Evolutionary conservation across 2,113 vertebrate species (phyloP).

Genomic region (Agelaius phoeniceus): DNA sequence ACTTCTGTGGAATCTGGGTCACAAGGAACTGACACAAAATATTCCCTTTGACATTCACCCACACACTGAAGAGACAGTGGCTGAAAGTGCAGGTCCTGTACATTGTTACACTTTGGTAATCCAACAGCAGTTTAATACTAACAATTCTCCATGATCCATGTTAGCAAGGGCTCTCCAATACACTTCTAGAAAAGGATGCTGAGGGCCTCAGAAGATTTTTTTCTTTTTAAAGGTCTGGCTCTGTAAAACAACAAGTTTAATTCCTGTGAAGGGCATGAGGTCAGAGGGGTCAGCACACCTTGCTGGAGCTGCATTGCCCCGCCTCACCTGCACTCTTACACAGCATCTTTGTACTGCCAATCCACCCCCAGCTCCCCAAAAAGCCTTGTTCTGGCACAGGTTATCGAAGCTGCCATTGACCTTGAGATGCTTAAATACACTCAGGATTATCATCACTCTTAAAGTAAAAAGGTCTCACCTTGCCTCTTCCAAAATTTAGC

Average conservation of each 20-base stretch:
- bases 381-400: background rate
- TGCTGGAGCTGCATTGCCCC: accelerated
- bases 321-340: background rate
- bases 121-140: background rate
- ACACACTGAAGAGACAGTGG: background rate
- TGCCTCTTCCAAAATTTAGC: background rate
- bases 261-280: background rate
- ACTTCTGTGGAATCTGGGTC: conserved; percentile 48
- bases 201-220: background rate
- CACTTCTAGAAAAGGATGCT: background rate
- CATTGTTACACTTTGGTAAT: conserved; percentile 1
- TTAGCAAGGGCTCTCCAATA: background rate
- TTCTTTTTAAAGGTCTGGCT: background rate
- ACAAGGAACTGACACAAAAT: conserved; percentile 46
- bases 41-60: conserved; percentile 43
- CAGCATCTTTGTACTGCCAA: background rate
- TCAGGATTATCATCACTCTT: background rate
- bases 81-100: background rate
- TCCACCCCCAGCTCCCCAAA: background rate
- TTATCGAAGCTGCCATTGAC: background rate
- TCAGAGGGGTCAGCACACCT: background rate
- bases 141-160: background rate
- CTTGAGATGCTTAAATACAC: background rate
- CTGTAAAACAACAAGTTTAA: background rate
- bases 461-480: background rate